Conservation (phyloP, 2,113 vertebrate genomes). For the Paracanthobrama guichenoti region DNA sequence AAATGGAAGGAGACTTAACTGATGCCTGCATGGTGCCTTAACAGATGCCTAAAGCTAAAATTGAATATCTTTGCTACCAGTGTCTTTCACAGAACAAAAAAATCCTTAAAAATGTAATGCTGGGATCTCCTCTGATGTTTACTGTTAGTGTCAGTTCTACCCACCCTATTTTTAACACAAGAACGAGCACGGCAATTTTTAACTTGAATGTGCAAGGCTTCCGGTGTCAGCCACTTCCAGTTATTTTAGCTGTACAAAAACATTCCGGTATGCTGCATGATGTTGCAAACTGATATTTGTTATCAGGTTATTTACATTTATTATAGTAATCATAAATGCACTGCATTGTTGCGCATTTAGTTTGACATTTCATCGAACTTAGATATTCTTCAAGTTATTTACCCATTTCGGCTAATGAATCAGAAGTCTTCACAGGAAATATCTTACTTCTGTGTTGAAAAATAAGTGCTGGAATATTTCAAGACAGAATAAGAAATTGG, state of each 20-base stretch:
- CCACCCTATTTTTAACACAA: background rate
- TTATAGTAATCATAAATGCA: background rate
- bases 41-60: background rate
- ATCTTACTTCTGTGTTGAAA: background rate
- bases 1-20: background rate
- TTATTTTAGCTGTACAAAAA: background rate
- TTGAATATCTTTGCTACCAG: background rate
- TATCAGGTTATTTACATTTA: background rate
- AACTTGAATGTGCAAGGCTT: background rate
- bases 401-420: background rate
- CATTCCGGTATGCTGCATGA: background rate
- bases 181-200: no score
- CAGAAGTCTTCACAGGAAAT: background rate
- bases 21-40: background rate
- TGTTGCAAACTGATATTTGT: background rate
- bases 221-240: background rate
- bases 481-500: conserved; percentile 11
- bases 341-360: background rate
- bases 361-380: background rate
- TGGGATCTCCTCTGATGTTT: background rate
- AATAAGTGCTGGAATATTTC: conserved; percentile 1
- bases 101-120: background rate
- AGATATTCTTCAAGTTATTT: background rate
- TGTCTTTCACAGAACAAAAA: background rate
- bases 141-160: background rate